These are phyloP conservation scores for Pseudoatta argentina DNA, from an alignment of 1,140 invertebrate genomes.

Conservation along the genomic window DNA sequence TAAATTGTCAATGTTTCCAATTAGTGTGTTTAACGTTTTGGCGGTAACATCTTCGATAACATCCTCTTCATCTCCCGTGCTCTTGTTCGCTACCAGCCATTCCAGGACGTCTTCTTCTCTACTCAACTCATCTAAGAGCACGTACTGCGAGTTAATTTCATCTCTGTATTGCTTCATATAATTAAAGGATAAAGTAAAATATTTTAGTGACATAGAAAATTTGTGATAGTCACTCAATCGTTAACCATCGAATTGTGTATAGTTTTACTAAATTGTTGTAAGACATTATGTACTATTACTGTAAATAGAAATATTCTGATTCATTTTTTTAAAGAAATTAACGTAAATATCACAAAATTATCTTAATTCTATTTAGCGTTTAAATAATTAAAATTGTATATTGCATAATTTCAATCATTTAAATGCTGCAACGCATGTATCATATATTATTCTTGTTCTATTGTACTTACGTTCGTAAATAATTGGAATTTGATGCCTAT, in stretches of 20 bases:
- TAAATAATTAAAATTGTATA: background rate
- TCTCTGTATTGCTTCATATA: background rate
- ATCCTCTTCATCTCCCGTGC: constrained; percentile 96
- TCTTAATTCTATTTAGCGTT: background rate
- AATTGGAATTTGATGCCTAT: constrained; percentile 97
- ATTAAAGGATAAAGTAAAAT: background rate
- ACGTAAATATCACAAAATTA: background rate
- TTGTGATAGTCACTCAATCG: background rate
- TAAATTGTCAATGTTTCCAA: constrained; percentile 95
- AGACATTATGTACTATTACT: background rate
- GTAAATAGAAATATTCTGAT: background rate
- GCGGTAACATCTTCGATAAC: constrained; percentile 97
- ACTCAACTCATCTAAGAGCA: constrained; percentile 92
- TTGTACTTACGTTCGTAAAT: constrained; percentile 94
- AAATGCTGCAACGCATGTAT: too few species aligned
- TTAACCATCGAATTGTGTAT: background rate
- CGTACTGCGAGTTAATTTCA: constrained; percentile 30
- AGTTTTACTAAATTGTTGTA: background rate
- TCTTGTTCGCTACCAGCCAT: constrained; percentile 97
- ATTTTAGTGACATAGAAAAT: background rate
- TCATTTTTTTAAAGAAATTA: background rate
- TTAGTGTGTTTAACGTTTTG: constrained; percentile 94
- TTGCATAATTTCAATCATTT: background rate
- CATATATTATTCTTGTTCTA: background rate
- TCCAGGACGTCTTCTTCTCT: constrained; percentile 97